Conservation (phyloP, 1,140 invertebrate genomes). For the Lycorma delicatula region DNA sequence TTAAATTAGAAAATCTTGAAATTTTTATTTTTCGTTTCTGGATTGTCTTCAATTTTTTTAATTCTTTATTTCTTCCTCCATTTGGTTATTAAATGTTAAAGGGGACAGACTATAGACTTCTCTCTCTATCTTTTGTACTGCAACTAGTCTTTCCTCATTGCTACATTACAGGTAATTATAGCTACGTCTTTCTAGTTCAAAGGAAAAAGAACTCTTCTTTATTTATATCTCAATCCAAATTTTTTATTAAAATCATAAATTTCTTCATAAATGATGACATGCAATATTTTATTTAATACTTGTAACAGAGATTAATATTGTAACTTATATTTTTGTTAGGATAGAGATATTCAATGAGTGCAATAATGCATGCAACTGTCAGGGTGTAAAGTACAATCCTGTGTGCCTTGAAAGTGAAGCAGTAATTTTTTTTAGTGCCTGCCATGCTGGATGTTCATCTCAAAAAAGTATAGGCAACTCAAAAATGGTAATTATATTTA, state of each 20-base stretch:
- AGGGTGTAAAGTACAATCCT: conserved; percentile 45
- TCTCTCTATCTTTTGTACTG: too few species aligned
- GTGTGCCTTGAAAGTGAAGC: conserved; percentile 45
- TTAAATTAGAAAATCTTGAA: too few species aligned
- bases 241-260: neutral
- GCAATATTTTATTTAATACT: neutral
- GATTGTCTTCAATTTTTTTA: too few species aligned
- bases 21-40: too few species aligned
- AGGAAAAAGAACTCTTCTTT: too few species aligned
- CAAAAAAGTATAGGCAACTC: conserved; percentile 4
- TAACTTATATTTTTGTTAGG: conserved; percentile 28
- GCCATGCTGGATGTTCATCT: conserved; percentile 48
- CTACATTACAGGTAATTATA: too few species aligned
- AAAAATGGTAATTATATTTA: conserved; percentile 6
- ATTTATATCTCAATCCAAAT: too few species aligned
- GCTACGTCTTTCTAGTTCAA: too few species aligned
- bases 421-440: conserved; percentile 51
- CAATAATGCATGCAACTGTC: conserved; percentile 46
- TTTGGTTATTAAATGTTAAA: too few species aligned
- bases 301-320: neutral
- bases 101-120: too few species aligned
- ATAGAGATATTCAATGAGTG: conserved; percentile 44
- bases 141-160: too few species aligned
- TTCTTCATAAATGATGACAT: neutral
- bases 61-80: too few species aligned